These are phyloP conservation scores for Pegoplata infirma DNA, from an alignment of 2,888 invertebrate genomes.

Conservation along the genomic window DNA sequence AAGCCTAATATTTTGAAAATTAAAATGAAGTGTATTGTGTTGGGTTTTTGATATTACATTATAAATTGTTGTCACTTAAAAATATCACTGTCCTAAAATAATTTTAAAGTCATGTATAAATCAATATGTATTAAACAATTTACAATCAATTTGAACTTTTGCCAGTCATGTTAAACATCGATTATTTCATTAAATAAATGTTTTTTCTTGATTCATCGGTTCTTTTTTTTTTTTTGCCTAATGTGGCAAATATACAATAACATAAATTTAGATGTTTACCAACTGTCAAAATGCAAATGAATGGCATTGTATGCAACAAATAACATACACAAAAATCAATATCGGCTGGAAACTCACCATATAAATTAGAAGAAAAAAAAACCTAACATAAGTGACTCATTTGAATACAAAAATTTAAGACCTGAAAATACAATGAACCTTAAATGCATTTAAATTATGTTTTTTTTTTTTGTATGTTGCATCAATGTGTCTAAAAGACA, in stretches of 20 bases:
- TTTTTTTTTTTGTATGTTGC: constrained; percentile 21
- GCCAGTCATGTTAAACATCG: neutral
- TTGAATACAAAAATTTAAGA: constrained; percentile 42
- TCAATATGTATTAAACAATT: neutral
- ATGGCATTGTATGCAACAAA: constrained; percentile 45
- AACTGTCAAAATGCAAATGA: constrained; percentile 48
- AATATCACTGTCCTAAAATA: too few relatives aligned
- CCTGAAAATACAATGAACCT: constrained; percentile 42
- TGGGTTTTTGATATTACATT: too few relatives aligned
- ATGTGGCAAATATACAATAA: constrained; percentile 26
- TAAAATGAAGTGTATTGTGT: too few relatives aligned
- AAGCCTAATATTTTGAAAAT: too few relatives aligned
- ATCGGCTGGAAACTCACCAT: constrained; percentile 32
- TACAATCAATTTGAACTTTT: neutral
- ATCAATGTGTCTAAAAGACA: constrained; percentile 21
- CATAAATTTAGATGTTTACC: constrained; percentile 56
- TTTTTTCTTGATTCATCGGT: neutral
- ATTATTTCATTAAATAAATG: neutral
- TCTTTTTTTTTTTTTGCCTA: constrained; percentile 12
- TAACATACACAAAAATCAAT: too few relatives aligned
- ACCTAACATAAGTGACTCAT: constrained; percentile 35
- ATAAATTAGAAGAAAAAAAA: constrained; percentile 19
- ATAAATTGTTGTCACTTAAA: too few relatives aligned
- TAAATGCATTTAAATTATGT: constrained; percentile 49
- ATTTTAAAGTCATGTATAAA: neutral